Evolutionary conservation across 1,140 invertebrate species (phyloP), one percentile per base, ranked within the genome.

Genomic region (Spodoptera frugiperda): DNA sequence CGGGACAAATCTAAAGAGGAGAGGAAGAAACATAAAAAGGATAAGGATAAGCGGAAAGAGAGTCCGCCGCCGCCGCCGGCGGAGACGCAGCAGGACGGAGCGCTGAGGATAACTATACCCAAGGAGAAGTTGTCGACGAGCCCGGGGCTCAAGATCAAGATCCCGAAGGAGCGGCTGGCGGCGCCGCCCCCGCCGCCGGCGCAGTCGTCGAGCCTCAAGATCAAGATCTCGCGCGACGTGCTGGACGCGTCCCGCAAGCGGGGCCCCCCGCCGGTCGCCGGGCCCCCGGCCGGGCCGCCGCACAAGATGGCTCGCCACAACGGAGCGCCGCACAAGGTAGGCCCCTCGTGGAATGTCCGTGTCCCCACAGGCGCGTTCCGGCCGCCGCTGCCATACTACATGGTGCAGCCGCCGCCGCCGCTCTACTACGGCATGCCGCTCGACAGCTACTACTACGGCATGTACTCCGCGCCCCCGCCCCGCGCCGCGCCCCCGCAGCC

Each of bases 21-120:
- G 72, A 78, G 89, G 3, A 93, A 93, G 80, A 94, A 94, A 84
- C 93, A 94, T 65, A 94, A 94, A 76, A 94, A 94, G 74, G 91
- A 94, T 33, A 94, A 93, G 19, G 92, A 89, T 57, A 88, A 91
- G 55, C 89, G 87, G 71, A 84, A 85, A 54, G 84, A 86, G n/a
- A 83, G 86, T 15, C 84, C 88, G 0, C 53, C 79, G 2, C 86
- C 85, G 8, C 59, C 65, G 11, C 74, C 77, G 1, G 85, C 83
- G 9, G 70, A 72, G 9, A 79, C 82, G 0, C 74, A 86, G 12
- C 70, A 73, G 14, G 86, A 90, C 67, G 90, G 86, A 0, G 79
- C 86, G 14, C 61, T 94, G 5, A 82, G 89, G 51, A 94, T 94
- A 76, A 94, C 93, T 0, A 94, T 94, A 63, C 92, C 91, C 0